Evolutionary conservation across 2,113 vertebrate species (phyloP).

Genomic region (Antennarius striatus): DNA sequence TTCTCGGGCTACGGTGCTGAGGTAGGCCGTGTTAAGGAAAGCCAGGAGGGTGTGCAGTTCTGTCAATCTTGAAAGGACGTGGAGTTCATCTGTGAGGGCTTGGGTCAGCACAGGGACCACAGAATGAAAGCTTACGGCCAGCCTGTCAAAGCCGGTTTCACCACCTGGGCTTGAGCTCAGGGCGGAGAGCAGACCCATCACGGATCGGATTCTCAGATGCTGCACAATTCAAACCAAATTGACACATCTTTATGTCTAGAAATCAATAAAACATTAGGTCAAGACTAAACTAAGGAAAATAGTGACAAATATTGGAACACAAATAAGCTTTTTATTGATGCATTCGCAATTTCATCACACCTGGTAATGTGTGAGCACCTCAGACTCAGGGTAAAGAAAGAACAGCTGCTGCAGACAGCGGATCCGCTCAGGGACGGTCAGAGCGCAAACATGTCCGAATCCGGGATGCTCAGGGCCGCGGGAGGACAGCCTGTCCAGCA

Average conservation of each 20-base stretch:
- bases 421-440: constrained; percentile 75
- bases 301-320: too few species aligned
- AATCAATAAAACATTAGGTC: not conserved
- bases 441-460: not conserved
- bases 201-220: constrained; percentile 80
- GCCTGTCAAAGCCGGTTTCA: constrained; percentile 84
- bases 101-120: constrained; percentile 78
- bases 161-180: constrained; percentile 73
- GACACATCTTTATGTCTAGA: not conserved
- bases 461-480: constrained; percentile 15
- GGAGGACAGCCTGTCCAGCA: constrained; percentile 80
- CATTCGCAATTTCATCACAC: constrained; percentile 21
- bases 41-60: constrained; percentile 79
- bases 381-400: constrained; percentile 89
- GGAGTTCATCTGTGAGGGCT: constrained; percentile 87
- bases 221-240: constrained; percentile 72
- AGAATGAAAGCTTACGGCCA: constrained; percentile 75
- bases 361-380: constrained; percentile 87
- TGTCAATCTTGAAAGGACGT: constrained; percentile 77
- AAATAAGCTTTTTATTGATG: not conserved
- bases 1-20: constrained; percentile 85
- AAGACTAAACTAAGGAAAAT: not conserved
- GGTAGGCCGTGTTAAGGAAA: constrained; percentile 89
- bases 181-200: constrained; percentile 75
- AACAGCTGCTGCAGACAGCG: constrained; percentile 85